phyloP scores from a whole-genome alignment of 1,140 invertebrate genomes.

The Neodiprion pinetum region DNA sequence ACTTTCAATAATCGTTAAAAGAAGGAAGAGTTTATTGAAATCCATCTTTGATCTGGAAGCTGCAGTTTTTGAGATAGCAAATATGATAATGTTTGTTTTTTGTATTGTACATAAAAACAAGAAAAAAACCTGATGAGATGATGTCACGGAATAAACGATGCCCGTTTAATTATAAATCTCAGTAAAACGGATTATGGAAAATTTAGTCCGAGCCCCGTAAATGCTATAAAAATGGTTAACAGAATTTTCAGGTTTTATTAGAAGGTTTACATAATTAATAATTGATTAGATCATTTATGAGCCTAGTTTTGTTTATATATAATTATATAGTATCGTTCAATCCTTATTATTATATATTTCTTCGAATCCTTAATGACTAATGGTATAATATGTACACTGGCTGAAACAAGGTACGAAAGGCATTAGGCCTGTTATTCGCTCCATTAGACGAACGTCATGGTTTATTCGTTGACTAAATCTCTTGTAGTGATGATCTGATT shows the following conservation, averaged over 20 bases:
- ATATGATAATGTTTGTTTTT: no score
- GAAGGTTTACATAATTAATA: conserved; percentile 52
- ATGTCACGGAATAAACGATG: background rate
- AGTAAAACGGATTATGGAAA: conserved; percentile 20
- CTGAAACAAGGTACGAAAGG: conserved; percentile 47
- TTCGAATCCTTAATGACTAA: conserved; percentile 40
- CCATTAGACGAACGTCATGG: conserved; percentile 48
- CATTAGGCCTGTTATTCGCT: conserved; percentile 46
- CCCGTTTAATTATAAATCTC: conserved; percentile 17
- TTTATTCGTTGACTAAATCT: conserved; percentile 32
- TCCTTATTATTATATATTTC: conserved; percentile 31
- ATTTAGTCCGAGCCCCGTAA: conserved; percentile 18
- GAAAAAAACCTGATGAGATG: background rate
- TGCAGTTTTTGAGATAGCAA: no score
- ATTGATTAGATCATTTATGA: conserved; percentile 22
- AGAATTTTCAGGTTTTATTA: conserved; percentile 57
- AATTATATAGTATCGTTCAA: conserved; percentile 25
- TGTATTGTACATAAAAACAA: background rate
- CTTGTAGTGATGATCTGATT: conserved; percentile 1
- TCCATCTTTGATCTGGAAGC: no score
- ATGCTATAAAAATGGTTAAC: background rate
- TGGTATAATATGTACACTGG: conserved; percentile 49
- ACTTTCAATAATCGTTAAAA: background rate
- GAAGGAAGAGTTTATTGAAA: no score
- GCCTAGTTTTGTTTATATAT: conserved; percentile 22